These are phyloP conservation scores for Dendrophyllia cribrosa DNA, from an alignment of 64 coral and sea anemone genomes.

Conservation along the genomic window DNA sequence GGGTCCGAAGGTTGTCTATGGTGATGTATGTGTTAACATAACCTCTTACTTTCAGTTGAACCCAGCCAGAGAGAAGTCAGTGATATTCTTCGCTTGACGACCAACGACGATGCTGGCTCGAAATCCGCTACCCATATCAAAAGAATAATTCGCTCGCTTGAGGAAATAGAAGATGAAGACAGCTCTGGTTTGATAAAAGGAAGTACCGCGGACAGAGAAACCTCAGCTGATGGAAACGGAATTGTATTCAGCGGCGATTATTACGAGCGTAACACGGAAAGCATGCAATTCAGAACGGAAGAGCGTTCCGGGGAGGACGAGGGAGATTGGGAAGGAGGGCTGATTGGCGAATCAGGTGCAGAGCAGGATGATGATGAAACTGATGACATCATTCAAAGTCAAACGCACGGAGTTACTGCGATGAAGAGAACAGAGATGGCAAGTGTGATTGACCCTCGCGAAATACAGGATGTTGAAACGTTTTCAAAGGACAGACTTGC, in stretches of 20 bases:
- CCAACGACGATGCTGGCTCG: neutral
- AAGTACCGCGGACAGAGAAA: neutral
- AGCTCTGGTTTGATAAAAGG: neutral
- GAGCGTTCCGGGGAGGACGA: neutral
- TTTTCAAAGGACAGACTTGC: neutral
- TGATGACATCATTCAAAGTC: slow-evolving; percentile 26
- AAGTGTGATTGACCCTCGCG: slow-evolving; percentile 8
- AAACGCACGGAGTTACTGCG: neutral
- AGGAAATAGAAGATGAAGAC: slow-evolving; percentile 45
- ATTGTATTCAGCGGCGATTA: slow-evolving; percentile 26
- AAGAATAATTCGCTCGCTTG: slow-evolving; percentile 41
- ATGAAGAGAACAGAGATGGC: slow-evolving; percentile 30
- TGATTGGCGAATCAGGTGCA: neutral
- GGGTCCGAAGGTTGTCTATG: no score
- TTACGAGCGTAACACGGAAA: slow-evolving; percentile 31
- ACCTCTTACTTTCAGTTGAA: neutral
- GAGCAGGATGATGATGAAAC: slow-evolving; percentile 28
- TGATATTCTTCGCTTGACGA: neutral
- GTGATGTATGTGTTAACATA: no score
- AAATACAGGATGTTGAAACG: slow-evolving; percentile 19
- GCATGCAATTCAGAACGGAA: slow-evolving; percentile 21
- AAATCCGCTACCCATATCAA: neutral
- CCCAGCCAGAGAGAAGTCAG: slow-evolving; percentile 17
- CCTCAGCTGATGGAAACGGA: neutral
- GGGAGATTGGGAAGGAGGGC: slow-evolving; percentile 17